These are phyloP conservation scores for Platynereis dumerilii DNA, from an alignment of 2,888 invertebrate species.

Conservation along the genomic window DNA sequence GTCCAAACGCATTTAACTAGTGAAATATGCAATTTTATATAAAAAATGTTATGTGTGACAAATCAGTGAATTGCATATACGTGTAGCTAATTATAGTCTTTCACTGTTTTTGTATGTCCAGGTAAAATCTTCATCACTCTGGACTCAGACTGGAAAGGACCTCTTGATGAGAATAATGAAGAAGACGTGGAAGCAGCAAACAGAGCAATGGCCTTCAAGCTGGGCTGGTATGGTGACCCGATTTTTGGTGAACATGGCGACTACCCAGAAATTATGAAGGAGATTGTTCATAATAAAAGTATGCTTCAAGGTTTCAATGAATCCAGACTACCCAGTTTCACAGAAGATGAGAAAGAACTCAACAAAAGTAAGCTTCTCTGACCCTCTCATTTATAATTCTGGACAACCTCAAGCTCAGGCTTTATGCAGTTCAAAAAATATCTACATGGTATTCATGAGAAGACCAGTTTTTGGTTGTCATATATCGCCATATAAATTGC, in stretches of 20 bases:
- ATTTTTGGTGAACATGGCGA: slow-evolving; percentile 51
- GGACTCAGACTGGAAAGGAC: slow-evolving; percentile 37
- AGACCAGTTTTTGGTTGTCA: too few species aligned
- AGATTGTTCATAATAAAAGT: background rate
- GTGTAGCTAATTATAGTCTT: too few species aligned
- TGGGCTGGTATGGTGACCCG: slow-evolving; percentile 57
- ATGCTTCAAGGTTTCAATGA: slow-evolving; percentile 22
- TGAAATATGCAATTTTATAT: too few species aligned
- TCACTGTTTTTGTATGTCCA: slow-evolving; percentile 16
- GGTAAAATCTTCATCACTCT: slow-evolving; percentile 34
- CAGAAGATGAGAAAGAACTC: slow-evolving; percentile 47
- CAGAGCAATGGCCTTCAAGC: slow-evolving; percentile 31
- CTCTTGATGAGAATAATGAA: slow-evolving; percentile 26
- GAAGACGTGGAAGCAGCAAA: slow-evolving; percentile 34
- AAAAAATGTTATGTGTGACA: too few species aligned
- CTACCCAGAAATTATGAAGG: slow-evolving; percentile 36
- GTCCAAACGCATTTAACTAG: too few species aligned
- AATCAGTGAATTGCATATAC: too few species aligned
- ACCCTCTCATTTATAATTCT: too few species aligned
- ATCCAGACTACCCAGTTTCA: slow-evolving; percentile 55
- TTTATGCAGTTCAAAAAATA: too few species aligned
- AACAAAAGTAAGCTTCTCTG: slow-evolving; percentile 42
- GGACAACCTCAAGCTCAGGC: too few species aligned
- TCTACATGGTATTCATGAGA: too few species aligned
- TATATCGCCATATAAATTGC: too few species aligned